Evolutionary conservation across 2,888 invertebrate species (phyloP).

Genomic region (Melieria picta): DNA sequence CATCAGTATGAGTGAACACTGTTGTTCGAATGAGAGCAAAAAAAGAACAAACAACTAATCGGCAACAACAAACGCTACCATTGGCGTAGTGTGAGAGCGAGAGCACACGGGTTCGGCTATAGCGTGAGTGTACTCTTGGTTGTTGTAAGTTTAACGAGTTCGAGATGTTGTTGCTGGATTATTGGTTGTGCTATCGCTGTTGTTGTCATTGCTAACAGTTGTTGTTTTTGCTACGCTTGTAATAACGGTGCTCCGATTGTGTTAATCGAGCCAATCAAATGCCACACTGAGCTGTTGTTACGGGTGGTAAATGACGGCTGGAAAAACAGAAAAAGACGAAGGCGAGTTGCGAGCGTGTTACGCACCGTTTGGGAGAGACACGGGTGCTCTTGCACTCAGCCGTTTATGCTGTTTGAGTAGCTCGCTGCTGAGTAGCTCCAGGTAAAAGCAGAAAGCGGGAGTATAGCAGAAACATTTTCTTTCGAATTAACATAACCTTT

Average conservation of each 20-base stretch:
- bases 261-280: conserved; percentile 63
- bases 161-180: conserved; percentile 9
- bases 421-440: no score
- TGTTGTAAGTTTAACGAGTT: background rate
- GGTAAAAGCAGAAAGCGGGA: no score
- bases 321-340: background rate
- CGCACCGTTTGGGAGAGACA: no score
- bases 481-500: no score
- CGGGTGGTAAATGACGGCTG: conserved; percentile 25
- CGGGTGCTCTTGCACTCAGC: no score
- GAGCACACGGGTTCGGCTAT: background rate
- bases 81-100: background rate
- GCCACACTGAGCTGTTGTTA: conserved; percentile 44
- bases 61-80: background rate
- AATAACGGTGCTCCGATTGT: conserved; percentile 62
- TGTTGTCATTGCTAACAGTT: conserved; percentile 36
- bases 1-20: background rate
- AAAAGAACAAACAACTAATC: background rate
- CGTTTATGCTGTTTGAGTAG: no score
- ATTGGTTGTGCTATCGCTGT: conserved; percentile 21
- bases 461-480: no score
- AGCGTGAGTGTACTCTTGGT: background rate
- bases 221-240: conserved; percentile 46
- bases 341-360: no score
- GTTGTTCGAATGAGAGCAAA: conserved; percentile 5